Evolutionary conservation across 2,113 vertebrate genomes (phyloP), one percentile per base, ranked within the genome.

Genomic region (Ammodytes marinus): DNA sequence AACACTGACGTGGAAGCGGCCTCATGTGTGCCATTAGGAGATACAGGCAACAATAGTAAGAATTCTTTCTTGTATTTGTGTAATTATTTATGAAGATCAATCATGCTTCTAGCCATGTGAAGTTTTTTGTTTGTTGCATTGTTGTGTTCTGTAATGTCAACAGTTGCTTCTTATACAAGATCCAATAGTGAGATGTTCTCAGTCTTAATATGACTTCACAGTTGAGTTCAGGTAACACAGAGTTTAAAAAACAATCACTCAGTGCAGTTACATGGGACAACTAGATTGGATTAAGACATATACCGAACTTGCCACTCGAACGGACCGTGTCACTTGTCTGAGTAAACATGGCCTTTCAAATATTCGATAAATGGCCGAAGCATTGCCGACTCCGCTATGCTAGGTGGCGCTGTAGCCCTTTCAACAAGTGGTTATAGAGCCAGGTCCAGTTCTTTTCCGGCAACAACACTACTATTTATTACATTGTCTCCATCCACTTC

Each of bases 1-100:
- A 86, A 82, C 61, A 43, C 54, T 2, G 65, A 80, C 1, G 40
- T 64, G 15, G 69, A 77, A 49, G 35, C 35, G 0, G 39, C 73
- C 4, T 58, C 63, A 8, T n/a, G 75, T 12, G 5, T 63, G 4
- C 47, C 59, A 0, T 27, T 8, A 1, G 71, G 49, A 67, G 75
- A 86, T 12, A 27, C 37, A 42, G 85, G 63, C 7, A 75, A 64
- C 37, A 80, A 79, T 1, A 39, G 86, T 91, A 84, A 89, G 87
- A 4, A 50, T 53, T 0, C 0, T 57, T 43, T 15, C 15, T 69
- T 54, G 4, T 60, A 55, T 49, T 58, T 50, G 0, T 53, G 19
- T 66, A 35, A 19, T 40, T 43, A 37, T 52, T 60, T 59, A 11
- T 45, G 9, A 60, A 58, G 3, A 8, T 83, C 13, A 37, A 8